Evolutionary conservation across 2,797 vertebrate genomes (phyloP).

Genomic region (Acanthiza pusilla): DNA sequence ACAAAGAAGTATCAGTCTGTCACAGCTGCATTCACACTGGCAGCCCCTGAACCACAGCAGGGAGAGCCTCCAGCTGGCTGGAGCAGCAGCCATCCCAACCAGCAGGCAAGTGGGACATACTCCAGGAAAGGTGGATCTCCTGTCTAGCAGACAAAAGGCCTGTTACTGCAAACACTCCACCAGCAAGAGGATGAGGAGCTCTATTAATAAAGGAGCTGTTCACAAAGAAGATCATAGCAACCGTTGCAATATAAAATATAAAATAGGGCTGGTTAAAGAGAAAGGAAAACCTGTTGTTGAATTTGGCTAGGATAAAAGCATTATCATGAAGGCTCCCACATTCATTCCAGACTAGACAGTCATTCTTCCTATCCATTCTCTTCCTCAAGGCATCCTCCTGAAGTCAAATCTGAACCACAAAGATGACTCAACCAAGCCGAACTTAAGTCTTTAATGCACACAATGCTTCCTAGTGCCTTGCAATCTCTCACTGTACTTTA

Average conservation of each 20-base stretch:
- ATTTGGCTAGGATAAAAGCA: not conserved
- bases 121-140: not conserved
- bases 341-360: not conserved
- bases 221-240: not conserved
- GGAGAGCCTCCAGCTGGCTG: not conserved
- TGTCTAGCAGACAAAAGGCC: not conserved
- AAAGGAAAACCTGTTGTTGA: not conserved
- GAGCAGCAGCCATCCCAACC: not conserved
- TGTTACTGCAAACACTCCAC: not conserved
- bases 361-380: not conserved
- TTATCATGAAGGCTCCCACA: not conserved
- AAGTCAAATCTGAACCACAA: not conserved
- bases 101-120: not conserved
- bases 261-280: not conserved
- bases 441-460: not conserved
- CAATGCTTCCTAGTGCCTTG: not conserved
- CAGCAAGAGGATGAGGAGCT: not conserved
- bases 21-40: not conserved
- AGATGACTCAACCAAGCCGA: not conserved
- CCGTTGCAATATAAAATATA: not conserved
- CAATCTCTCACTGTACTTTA: not conserved
- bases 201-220: not conserved
- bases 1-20: rapidly evolving
- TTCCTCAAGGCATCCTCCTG: not conserved
- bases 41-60: not conserved